Base-by-base conservation (phyloP, 2,797 vertebrate genomes). In the Limosa lapponica region DNA sequence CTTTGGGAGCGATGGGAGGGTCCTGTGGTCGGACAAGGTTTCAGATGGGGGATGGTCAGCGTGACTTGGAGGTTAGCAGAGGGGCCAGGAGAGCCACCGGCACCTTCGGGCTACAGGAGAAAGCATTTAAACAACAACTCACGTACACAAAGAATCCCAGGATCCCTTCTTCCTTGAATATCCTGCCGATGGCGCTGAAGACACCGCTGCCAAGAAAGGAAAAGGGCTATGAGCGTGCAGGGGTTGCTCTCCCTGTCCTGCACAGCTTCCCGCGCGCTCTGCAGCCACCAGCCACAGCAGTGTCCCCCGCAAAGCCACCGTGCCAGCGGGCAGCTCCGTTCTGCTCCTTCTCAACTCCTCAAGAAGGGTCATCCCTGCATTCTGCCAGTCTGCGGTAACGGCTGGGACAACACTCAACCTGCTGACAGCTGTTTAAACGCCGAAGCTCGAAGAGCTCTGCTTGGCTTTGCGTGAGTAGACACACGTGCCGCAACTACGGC, bases 141-240 rank as follows among this genome's bases (percentile, higher is more conserved):
- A 98, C 99, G 98, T 98, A 99, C 99, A 98, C 98, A 20, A 99
- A 99, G 96, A 99, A 99, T 87, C 99, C 99, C 90, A 98, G 95
- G 34, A 99, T 93, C 48, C 99, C 99, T 94, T 99, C 99, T 93
- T 99, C 99, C 95, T 98, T 98, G 92, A 98, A 98, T 93, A 99
- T 99, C 97, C 97, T 98, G 95, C 97, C 57, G 5, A 99, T 96
- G 93, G 98, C 98, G 24, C 98, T 98, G 96, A 99, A 97, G 54
- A 99, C 96, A 7, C 99, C 98, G 0, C 99, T 99, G 98, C 55
- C 86, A 92, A 94, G 87, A 90, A 90, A 95, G 75, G 55, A 73
- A 58, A 48, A 79, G 11, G 52, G 58, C 83, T 71, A 28, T 43
- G 57, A 64, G 23, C 1, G 1, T 48, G 49, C 41, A 49, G 57